Evolutionary conservation across 2,797 vertebrate species (phyloP).

Genomic region (Apogon talboti): DNA sequence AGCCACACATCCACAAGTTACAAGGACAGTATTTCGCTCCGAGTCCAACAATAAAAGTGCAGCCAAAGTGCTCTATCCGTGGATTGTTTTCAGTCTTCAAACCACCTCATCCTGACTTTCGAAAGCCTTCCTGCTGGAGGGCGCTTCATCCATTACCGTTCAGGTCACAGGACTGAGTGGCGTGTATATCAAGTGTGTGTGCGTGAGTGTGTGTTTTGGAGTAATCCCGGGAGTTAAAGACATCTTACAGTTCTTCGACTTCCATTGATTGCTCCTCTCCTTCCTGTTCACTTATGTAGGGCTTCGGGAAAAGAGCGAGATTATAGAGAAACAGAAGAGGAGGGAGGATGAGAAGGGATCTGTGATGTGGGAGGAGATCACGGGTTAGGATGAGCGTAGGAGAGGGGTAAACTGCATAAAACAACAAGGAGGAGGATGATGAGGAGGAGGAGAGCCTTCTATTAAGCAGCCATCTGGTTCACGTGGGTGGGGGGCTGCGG

Average conservation of each 20-base stretch:
- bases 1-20: too few species aligned
- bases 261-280: constrained; percentile 27
- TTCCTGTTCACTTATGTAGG: constrained; percentile 25
- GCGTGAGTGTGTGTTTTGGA: constrained; percentile 8
- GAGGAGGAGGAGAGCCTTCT: constrained; percentile 27
- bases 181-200: constrained; percentile 12
- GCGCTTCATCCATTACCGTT: too few species aligned
- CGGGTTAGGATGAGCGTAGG: neutral
- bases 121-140: too few species aligned
- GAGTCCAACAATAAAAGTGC: too few species aligned
- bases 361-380: constrained; percentile 28
- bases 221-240: constrained; percentile 7
- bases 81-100: too few species aligned
- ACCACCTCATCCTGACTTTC: too few species aligned
- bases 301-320: constrained; percentile 32
- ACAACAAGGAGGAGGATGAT: neutral
- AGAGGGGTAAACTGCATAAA: constrained; percentile 3
- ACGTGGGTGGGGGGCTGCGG: constrained; percentile 11
- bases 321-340: constrained; percentile 46
- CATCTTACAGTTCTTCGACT: constrained; percentile 12
- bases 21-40: too few species aligned
- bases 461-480: constrained; percentile 48
- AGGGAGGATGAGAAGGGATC: constrained; percentile 31
- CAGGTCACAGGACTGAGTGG: neutral
- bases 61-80: too few species aligned